Percentiles rank a stretch among this genome's conserved stretches.
phyloP scores from a whole-genome alignment of 2,797 vertebrate species.

The Malacoctenus gilli region DNA sequence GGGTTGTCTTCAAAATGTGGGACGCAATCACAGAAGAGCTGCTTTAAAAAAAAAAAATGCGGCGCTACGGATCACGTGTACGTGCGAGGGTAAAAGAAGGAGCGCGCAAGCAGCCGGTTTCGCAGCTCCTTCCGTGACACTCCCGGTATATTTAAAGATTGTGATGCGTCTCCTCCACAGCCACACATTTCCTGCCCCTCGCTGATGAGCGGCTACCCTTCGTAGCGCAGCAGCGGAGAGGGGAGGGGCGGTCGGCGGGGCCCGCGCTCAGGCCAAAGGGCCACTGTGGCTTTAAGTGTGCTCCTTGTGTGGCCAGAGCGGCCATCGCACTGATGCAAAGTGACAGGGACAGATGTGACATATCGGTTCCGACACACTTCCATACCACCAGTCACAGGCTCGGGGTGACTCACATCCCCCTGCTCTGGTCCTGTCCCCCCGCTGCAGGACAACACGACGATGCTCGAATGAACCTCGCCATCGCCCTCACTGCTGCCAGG shows the following conservation, averaged over 20 bases:
- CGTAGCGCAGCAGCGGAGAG: slow-evolving; percentile 25
- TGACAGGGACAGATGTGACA: slow-evolving; percentile 96
- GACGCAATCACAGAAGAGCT: background rate
- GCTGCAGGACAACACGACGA: slow-evolving; percentile 96
- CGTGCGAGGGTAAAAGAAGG: slow-evolving; percentile 1
- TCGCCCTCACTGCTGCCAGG: slow-evolving; percentile 94
- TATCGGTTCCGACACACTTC: slow-evolving; percentile 95
- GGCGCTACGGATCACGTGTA: slow-evolving; percentile 6
- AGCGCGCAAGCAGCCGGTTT: slow-evolving; percentile 28
- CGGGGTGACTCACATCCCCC: slow-evolving; percentile 93
- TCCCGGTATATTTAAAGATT: slow-evolving; percentile 42
- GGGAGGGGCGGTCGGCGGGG: slow-evolving; percentile 28
- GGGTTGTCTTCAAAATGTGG: slow-evolving; percentile 20
- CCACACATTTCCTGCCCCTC: slow-evolving; percentile 48
- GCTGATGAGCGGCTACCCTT: slow-evolving; percentile 47
- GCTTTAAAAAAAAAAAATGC: background rate
- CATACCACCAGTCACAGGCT: slow-evolving; percentile 89
- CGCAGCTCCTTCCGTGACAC: slow-evolving; percentile 28
- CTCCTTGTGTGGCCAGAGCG: slow-evolving; percentile 75
- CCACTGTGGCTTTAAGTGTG: slow-evolving; percentile 82
- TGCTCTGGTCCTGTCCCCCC: slow-evolving; percentile 75
- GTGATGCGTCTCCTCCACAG: slow-evolving; percentile 32
- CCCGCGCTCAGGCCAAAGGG: slow-evolving; percentile 72
- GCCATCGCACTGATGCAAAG: slow-evolving; percentile 84
- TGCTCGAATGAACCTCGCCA: slow-evolving; percentile 93